Conservation (phyloP, 2,888 invertebrate species). For the Podabrus alpinus region DNA sequence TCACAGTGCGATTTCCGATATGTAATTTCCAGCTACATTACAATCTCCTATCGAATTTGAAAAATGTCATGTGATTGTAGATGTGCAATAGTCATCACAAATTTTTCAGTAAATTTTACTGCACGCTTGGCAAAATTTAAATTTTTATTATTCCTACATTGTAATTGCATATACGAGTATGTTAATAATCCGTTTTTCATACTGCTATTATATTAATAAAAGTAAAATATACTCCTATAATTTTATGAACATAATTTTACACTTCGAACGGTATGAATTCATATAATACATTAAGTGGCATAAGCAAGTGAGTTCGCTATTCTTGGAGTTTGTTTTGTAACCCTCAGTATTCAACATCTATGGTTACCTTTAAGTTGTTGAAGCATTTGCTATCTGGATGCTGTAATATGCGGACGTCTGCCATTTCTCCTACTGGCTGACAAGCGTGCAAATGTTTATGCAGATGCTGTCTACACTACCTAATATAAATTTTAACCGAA, state of each 20-base stretch:
- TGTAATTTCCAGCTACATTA: not conserved
- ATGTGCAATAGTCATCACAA: not conserved
- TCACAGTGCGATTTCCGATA: not conserved
- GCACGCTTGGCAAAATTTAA: not conserved
- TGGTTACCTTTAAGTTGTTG: constrained; percentile 23
- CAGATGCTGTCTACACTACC: constrained; percentile 40
- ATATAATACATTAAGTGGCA: constrained; percentile 14
- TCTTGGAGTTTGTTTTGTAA: constrained; percentile 18
- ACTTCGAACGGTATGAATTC: constrained; percentile 1
- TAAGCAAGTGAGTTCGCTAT: constrained; percentile 13
- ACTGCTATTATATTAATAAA: not conserved
- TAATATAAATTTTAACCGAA: constrained; percentile 26
- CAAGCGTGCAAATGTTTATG: constrained; percentile 51
- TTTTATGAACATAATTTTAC: not conserved
- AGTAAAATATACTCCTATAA: not conserved
- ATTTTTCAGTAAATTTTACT: not conserved
- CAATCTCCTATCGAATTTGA: not conserved
- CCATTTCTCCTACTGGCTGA: constrained; percentile 48
- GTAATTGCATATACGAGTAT: too few relatives aligned
- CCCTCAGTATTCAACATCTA: constrained; percentile 21
- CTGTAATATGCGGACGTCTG: constrained; percentile 46
- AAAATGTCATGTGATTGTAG: not conserved
- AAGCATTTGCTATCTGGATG: constrained; percentile 29
- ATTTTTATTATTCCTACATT: too few relatives aligned
- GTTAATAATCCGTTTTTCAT: too few relatives aligned